A percentile compares a stretch with the other conserved stretches of the same genome.
phyloP scores from a whole-genome alignment of 2,888 invertebrate genomes.

The Cosmopolites sordidus region DNA sequence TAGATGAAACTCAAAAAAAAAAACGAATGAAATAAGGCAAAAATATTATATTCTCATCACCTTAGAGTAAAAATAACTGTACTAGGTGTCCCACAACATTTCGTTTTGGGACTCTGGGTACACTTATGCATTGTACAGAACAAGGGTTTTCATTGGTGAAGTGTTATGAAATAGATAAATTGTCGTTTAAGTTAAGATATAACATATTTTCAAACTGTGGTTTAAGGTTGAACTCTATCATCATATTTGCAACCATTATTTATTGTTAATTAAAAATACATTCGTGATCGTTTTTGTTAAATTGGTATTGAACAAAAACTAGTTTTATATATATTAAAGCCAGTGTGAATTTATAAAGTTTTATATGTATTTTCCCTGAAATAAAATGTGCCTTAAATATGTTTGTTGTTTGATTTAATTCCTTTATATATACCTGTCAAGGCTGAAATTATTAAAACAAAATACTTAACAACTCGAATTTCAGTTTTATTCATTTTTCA shows the following conservation, averaged over 20 bases:
- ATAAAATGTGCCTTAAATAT: constrained; percentile 1
- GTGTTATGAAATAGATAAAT: background rate
- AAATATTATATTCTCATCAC: background rate
- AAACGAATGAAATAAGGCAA: background rate
- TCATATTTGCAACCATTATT: background rate
- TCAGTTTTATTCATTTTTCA: too few relatives aligned
- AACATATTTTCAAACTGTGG: background rate
- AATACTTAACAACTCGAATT: too few relatives aligned
- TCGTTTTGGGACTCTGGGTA: constrained; percentile 19
- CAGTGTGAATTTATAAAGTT: background rate
- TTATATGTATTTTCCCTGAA: constrained; percentile 1
- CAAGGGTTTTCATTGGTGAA: constrained; percentile 13
- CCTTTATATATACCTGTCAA: too few relatives aligned
- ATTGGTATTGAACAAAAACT: background rate
- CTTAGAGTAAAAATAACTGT: background rate
- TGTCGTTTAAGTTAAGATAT: background rate
- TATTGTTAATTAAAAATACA: background rate
- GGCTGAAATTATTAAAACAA: too few relatives aligned
- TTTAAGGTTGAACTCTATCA: background rate
- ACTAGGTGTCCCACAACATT: background rate
- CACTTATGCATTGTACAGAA: constrained; percentile 19
- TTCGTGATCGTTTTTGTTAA: too few relatives aligned
- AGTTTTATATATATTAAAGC: background rate
- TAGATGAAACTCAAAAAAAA: too few relatives aligned
- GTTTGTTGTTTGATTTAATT: too few relatives aligned